Base-by-base conservation (phyloP, 2,888 invertebrate species). In the Odontocerum albicorne region DNA sequence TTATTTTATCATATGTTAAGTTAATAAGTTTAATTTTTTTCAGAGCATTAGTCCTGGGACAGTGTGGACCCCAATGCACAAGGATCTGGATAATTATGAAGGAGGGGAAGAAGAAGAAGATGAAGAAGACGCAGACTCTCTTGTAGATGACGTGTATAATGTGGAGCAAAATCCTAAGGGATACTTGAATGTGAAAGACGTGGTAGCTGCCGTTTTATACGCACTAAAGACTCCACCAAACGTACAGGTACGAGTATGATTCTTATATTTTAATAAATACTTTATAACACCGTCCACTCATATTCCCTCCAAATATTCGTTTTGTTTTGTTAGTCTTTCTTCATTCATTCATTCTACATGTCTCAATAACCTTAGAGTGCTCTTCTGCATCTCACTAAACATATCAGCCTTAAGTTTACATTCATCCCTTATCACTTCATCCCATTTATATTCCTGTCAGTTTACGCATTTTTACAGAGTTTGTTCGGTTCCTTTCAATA, bases 141-240 rank as follows among this genome's bases (percentile, higher is more conserved):
- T 15, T 4, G n/a, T 10, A 12, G 21, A 4, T 1, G 21, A 21
- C 4, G 40, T 20, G 7, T 17, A 16, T 3, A 27, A 2, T 2
- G 12, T 15, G 17, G 33, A 17, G 12, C 31, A 15, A 17, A 4
- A 13, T 3, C 57, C 52, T 2, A 15, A 31, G 4, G 43, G 40
- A 13, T 47, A 35, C 35, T 67, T 84, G 46, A 65, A 75, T 51
- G 66, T 79, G 0, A 67, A 71, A 39, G 83, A 84, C 65, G 72
- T 84, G 12, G 79, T 81, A 4, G 70, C 78, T 54, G 76, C 80
- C n/a, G 73, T 80, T 6, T 53, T 74, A 15, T 81, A 77, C 64
- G 74, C 77, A 1, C 64, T 84, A 20, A 70, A 76, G 12, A 74
- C 79, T 7, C 80, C 81, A 16, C 68, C 77, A 15, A 72, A 75